Evolutionary conservation across 2,888 invertebrate genomes (phyloP).

Genomic region (Pocota personata): DNA sequence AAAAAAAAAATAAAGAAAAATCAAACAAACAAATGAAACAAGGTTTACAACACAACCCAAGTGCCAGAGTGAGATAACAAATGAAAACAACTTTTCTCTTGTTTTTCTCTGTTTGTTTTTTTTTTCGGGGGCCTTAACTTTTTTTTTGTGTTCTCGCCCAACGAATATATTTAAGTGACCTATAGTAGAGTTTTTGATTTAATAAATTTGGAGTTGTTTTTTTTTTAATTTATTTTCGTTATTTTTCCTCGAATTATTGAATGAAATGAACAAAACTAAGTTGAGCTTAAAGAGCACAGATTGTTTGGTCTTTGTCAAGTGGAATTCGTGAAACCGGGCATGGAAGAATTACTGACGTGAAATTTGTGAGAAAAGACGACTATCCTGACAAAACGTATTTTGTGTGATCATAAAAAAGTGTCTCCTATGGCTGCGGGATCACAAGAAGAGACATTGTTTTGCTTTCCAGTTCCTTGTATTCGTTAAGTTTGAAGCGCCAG

Average conservation of each 20-base stretch:
- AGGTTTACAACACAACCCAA: neutral
- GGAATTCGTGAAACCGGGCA: neutral
- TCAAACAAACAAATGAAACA: neutral
- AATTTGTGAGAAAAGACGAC: neutral
- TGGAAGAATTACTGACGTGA: slow-evolving; percentile 3
- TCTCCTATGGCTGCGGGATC: neutral
- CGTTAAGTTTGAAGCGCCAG: neutral
- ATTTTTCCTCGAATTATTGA: neutral
- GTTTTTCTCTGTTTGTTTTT: slow-evolving; percentile 41
- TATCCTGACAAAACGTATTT: neutral
- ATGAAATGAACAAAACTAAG: neutral
- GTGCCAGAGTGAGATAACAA: slow-evolving; percentile 24
- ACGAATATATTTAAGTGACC: slow-evolving; percentile 12
- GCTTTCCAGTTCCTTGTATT: neutral
- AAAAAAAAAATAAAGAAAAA: neutral
- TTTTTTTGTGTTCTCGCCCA: neutral
- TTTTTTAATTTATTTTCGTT: slow-evolving; percentile 10
- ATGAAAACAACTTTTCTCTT: slow-evolving; percentile 49
- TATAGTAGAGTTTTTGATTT: slow-evolving; percentile 7
- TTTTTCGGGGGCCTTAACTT: neutral
- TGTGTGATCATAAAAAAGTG: neutral
- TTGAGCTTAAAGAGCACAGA: neutral
- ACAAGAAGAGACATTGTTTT: neutral
- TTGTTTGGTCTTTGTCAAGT: neutral
- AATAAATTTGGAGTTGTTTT: slow-evolving; percentile 26